These are phyloP conservation scores for Opisthograptis luteolata DNA, from an alignment of 2,888 invertebrate genomes.

Conservation along the genomic window DNA sequence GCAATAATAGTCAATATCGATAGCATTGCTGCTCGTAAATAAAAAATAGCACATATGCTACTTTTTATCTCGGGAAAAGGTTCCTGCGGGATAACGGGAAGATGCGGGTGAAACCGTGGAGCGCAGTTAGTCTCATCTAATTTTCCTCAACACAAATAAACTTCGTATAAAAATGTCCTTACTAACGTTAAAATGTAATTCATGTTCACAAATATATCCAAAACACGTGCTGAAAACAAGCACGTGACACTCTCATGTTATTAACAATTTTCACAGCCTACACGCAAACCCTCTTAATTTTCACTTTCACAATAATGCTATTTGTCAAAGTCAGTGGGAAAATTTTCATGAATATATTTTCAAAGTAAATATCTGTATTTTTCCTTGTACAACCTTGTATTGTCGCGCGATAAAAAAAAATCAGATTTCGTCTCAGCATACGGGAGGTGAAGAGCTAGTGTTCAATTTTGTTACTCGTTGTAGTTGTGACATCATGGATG, in stretches of 20 bases:
- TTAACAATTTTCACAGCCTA: conserved; percentile 14
- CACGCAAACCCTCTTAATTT: conserved; percentile 41
- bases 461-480: neutral
- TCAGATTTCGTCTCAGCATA: conserved; percentile 32
- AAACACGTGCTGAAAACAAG: neutral
- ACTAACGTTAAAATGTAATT: conserved; percentile 4
- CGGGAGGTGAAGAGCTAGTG: neutral
- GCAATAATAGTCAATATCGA: no score
- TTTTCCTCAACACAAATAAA: neutral
- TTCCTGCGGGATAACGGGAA: no score
- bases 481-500: no score
- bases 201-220: neutral
- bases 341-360: conserved; percentile 26
- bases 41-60: no score
- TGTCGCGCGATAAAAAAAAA: conserved; percentile 33
- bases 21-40: no score
- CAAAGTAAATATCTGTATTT: conserved; percentile 19
- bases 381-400: conserved; percentile 24
- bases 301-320: conserved; percentile 35
- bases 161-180: neutral
- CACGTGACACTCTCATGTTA: conserved; percentile 1
- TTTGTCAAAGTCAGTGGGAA: conserved; percentile 38
- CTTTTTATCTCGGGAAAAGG: no score
- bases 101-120: no score
- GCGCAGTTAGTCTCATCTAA: no score